Evolutionary conservation across 92 coral and sea anemone species (phyloP).

Genomic region (Porites lobata): DNA sequence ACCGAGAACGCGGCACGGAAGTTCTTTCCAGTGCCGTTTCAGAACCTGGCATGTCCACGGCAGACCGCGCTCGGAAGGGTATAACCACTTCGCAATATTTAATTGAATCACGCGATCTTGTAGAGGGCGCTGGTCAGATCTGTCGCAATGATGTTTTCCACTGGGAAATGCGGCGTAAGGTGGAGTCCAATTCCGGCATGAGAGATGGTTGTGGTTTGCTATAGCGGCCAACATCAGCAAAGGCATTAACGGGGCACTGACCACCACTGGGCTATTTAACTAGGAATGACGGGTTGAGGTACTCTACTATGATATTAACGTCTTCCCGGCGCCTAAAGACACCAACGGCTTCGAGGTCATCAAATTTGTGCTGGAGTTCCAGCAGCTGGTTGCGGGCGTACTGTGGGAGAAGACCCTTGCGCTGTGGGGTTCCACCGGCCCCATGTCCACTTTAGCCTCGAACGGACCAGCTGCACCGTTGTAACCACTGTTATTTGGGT

Average conservation of each 20-base stretch:
- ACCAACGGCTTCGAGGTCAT: neutral
- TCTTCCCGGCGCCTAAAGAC: no score
- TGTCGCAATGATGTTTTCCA: neutral
- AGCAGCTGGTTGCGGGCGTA: slow-evolving; percentile 31
- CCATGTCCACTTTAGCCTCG: slow-evolving; percentile 5
- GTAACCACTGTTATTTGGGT: slow-evolving; percentile 45
- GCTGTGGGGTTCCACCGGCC: slow-evolving; percentile 3
- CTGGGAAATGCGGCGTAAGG: neutral
- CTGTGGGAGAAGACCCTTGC: slow-evolving; percentile 48
- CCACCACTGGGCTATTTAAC: neutral
- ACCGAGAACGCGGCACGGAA: slow-evolving; percentile 65
- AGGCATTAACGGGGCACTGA: neutral
- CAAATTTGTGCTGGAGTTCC: slow-evolving; percentile 1
- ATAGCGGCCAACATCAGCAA: neutral
- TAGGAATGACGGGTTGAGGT: neutral
- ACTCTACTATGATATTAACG: neutral
- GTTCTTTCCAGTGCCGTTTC: slow-evolving; percentile 72
- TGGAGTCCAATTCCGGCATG: neutral
- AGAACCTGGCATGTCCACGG: slow-evolving; percentile 74
- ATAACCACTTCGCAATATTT: no score
- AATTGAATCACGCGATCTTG: neutral
- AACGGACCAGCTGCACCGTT: slow-evolving; percentile 47
- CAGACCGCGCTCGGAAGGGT: slow-evolving; percentile 27
- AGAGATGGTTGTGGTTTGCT: neutral
- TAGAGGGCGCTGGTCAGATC: neutral